Evolutionary conservation across 2,113 vertebrate species (phyloP).

Genomic region (Probosciger aterrimus): DNA sequence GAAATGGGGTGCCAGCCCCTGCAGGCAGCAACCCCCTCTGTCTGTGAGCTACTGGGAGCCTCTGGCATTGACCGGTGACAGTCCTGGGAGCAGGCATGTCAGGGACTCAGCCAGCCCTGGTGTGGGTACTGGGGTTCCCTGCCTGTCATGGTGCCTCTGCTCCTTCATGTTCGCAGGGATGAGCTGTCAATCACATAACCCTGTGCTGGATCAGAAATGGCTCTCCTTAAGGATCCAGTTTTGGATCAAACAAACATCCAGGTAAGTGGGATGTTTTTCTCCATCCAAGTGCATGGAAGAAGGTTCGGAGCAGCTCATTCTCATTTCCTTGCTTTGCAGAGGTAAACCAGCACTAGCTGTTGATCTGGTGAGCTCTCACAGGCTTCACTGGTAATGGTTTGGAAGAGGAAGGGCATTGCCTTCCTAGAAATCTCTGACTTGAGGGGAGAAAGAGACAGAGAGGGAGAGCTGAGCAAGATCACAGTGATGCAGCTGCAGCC

Average conservation of each 20-base stretch:
- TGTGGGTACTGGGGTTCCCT: rapidly evolving
- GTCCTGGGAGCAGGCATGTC: rapidly evolving
- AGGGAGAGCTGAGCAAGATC: not conserved
- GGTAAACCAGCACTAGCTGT: not conserved
- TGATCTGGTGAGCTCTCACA: not conserved
- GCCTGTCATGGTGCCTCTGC: not conserved
- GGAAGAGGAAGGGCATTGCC: not conserved
- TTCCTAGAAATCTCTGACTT: not conserved
- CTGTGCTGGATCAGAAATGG: not conserved
- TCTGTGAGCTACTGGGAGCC: not conserved
- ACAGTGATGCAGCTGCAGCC: not conserved
- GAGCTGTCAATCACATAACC: rapidly evolving
- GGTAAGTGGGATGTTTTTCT: not conserved
- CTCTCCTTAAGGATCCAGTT: not conserved
- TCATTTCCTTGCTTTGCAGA: rapidly evolving
- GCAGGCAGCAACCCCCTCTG: rapidly evolving
- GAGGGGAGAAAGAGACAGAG: not conserved
- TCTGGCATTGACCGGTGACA: rapidly evolving
- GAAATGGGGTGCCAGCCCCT: not conserved
- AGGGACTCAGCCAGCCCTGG: not conserved
- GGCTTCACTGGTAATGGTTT: not conserved
- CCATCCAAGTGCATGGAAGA: not conserved
- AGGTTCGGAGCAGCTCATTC: not conserved
- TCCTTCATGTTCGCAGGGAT: rapidly evolving
- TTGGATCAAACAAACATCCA: not conserved